These are phyloP conservation scores for Enteromius treurensis DNA, from an alignment of 2,797 vertebrate genomes.

Conservation along the genomic window DNA sequence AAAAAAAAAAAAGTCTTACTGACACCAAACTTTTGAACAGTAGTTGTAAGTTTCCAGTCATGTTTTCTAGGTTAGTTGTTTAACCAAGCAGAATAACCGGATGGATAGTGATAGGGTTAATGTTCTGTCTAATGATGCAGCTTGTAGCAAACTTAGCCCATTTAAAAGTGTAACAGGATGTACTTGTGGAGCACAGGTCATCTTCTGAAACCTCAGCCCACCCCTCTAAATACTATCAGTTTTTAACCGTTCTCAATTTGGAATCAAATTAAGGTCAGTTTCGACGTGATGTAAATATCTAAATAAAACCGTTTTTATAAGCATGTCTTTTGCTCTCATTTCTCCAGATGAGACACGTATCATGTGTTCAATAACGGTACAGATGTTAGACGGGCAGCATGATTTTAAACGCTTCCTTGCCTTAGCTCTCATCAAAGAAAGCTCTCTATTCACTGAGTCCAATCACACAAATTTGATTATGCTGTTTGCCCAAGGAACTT, in stretches of 20 bases:
- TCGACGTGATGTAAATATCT: not conserved
- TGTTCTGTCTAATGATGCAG: conserved; percentile 53
- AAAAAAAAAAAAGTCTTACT: not conserved
- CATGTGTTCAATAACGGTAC: conserved; percentile 71
- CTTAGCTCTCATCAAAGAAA: conserved; percentile 66
- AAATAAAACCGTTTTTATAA: not conserved
- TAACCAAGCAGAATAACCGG: not conserved
- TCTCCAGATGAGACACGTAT: conserved; percentile 55
- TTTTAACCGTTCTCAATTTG: conserved; percentile 2
- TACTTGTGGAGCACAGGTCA: conserved; percentile 65
- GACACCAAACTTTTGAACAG: not conserved
- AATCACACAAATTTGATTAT: conserved; percentile 80
- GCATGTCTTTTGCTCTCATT: not conserved
- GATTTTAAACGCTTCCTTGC: conserved; percentile 71
- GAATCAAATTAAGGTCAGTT: conserved; percentile 15
- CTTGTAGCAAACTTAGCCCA: conserved; percentile 61
- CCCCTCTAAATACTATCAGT: conserved; percentile 40
- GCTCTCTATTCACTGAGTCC: conserved; percentile 67
- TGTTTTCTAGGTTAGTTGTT: conserved; percentile 8
- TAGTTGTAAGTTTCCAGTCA: conserved; percentile 14
- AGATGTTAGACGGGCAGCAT: conserved; percentile 61
- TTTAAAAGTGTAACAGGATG: conserved; percentile 69
- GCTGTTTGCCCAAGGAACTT: conserved; percentile 69
- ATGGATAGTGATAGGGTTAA: conserved; percentile 61
- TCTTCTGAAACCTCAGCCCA: not conserved